These are phyloP conservation scores for Leucoma salicis DNA, from an alignment of 2,888 invertebrate genomes.

Conservation along the genomic window DNA sequence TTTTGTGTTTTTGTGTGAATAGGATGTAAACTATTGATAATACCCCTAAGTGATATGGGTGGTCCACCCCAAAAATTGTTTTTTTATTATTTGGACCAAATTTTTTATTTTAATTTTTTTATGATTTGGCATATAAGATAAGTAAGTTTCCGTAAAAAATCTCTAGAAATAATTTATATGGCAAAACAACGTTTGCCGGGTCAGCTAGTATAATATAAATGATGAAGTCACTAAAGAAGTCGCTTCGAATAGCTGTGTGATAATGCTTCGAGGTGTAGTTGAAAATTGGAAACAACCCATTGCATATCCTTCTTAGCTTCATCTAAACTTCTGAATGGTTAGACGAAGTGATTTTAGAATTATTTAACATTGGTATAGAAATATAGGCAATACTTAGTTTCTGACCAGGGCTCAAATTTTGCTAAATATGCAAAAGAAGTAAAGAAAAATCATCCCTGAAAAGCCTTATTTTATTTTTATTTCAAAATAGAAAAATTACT, in stretches of 20 bases:
- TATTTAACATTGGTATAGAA: slow-evolving; percentile 21
- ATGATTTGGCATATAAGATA: no score
- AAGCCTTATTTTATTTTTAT: slow-evolving; percentile 27
- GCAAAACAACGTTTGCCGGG: no score
- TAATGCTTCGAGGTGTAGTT: slow-evolving; percentile 28
- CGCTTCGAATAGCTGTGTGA: slow-evolving; percentile 11
- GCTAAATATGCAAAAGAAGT: slow-evolving; percentile 29
- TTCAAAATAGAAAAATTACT: slow-evolving; percentile 13
- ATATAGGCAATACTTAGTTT: slow-evolving; percentile 28
- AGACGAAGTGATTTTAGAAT: slow-evolving; percentile 26
- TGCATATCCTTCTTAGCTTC: slow-evolving; percentile 25
- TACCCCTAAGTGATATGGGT: no score
- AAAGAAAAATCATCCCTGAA: slow-evolving; percentile 20
- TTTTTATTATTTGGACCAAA: no score
- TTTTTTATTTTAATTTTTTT: no score
- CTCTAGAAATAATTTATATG: no score
- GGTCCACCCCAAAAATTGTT: no score
- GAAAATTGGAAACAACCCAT: slow-evolving; percentile 33
- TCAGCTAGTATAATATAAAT: no score
- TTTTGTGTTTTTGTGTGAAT: no score
- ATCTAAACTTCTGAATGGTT: slow-evolving; percentile 28
- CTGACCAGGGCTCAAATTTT: slow-evolving; percentile 34
- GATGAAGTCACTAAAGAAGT: slow-evolving; percentile 18
- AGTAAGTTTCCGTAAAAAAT: no score
- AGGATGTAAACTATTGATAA: no score